phyloP scores from a whole-genome alignment of 2,888 invertebrate genomes.

The Drosophila fungiperda region DNA sequence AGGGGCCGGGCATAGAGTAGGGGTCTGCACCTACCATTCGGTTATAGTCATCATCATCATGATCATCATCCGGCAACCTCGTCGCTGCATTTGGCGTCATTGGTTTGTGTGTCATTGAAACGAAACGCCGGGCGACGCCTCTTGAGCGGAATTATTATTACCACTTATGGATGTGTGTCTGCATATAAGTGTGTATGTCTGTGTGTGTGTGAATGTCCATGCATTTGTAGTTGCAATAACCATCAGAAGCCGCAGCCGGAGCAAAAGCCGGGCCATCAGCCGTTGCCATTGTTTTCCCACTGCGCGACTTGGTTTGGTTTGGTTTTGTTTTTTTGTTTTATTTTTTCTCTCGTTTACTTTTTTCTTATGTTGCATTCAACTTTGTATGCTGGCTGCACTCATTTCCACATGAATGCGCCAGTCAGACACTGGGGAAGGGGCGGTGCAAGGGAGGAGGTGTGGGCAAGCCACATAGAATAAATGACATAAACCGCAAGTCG shows the following conservation, averaged over 20 bases:
- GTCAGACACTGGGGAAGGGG: slow-evolving; percentile 23
- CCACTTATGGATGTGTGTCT: slow-evolving; percentile 69
- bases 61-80: slow-evolving; percentile 44
- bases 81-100: slow-evolving; percentile 58
- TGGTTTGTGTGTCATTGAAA: slow-evolving; percentile 82
- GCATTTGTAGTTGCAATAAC: slow-evolving; percentile 40
- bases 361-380: slow-evolving; percentile 62
- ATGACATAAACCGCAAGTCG: slow-evolving; percentile 71
- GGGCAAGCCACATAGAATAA: slow-evolving; percentile 33
- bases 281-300: slow-evolving; percentile 72
- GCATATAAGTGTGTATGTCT: slow-evolving; percentile 7
- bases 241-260: slow-evolving; percentile 54
- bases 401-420: slow-evolving; percentile 77
- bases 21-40: slow-evolving; percentile 61
- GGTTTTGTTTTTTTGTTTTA: slow-evolving; percentile 26
- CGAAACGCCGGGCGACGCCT: slow-evolving; percentile 83
- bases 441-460: slow-evolving; percentile 8
- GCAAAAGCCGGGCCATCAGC: slow-evolving; percentile 54
- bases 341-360: slow-evolving; percentile 16
- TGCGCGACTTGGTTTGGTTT: slow-evolving; percentile 59
- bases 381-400: slow-evolving; percentile 74
- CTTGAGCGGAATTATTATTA: slow-evolving; percentile 83
- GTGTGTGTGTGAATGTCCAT: slow-evolving; percentile 19
- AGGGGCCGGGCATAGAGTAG: not conserved
- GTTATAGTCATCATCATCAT: slow-evolving; percentile 30